Percentiles rank a stretch among this genome's conserved stretches.
phyloP scores from a whole-genome alignment of 2,797 vertebrate species.

The Huso huso region DNA sequence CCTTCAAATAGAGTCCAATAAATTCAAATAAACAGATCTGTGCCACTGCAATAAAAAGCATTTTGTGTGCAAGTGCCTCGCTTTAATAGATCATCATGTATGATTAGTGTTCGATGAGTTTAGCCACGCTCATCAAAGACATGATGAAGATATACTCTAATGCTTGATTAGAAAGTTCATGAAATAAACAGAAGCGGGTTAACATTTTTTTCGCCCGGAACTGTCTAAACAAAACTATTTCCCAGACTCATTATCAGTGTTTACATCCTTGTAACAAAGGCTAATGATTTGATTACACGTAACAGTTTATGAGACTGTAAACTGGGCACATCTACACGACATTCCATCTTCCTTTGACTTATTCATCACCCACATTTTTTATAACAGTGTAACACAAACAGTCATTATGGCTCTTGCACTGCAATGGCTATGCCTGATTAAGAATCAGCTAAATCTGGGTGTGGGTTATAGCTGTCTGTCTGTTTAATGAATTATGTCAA shows the following conservation, averaged over 20 bases:
- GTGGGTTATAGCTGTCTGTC: constrained; percentile 9
- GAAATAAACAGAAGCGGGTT: neutral
- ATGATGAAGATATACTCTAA: no score
- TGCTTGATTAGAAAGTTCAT: no score
- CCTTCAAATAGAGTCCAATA: no score
- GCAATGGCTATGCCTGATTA: constrained; percentile 16
- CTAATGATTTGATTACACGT: constrained; percentile 58
- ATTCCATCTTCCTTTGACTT: constrained; percentile 14
- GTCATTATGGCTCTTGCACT: constrained; percentile 11
- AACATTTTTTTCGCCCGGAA: constrained; percentile 54
- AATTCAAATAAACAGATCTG: no score
- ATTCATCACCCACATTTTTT: neutral
- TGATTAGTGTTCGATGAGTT: no score
- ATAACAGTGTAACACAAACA: constrained; percentile 9
- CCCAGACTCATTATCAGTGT: constrained; percentile 53
- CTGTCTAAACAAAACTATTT: constrained; percentile 34
- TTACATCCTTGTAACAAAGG: constrained; percentile 46
- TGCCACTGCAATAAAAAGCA: no score
- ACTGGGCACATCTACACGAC: constrained; percentile 21
- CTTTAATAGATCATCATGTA: no score
- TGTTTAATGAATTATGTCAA: constrained; percentile 21
- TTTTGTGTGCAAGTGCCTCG: no score
- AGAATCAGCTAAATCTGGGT: constrained; percentile 17
- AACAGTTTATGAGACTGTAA: constrained; percentile 40
- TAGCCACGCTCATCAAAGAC: no score